Conservation (phyloP, 2,797 vertebrate species). For the Oceanodroma leucorhoa region DNA sequence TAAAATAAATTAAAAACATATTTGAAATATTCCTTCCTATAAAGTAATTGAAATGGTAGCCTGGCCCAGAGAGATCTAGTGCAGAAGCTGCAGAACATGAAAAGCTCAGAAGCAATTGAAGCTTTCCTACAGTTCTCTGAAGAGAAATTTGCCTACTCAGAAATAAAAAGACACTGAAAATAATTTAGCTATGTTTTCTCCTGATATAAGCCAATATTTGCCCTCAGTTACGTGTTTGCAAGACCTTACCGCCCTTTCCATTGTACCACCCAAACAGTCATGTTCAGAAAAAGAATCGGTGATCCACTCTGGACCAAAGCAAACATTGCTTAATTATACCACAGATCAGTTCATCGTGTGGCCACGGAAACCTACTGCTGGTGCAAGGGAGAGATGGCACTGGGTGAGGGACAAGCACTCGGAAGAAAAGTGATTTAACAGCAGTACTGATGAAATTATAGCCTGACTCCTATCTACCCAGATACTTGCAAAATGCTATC, state of each 20-base stretch:
- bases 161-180: background rate
- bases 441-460: background rate
- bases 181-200: background rate
- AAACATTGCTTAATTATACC: background rate
- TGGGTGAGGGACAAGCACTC: background rate
- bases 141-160: background rate
- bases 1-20: background rate
- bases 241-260: background rate
- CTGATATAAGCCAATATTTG: background rate
- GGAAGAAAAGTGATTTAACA: background rate
- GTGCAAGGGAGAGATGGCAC: background rate
- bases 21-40: background rate
- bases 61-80: background rate
- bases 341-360: fast-evolving
- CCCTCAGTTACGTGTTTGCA: background rate
- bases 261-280: background rate
- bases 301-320: background rate
- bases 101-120: background rate
- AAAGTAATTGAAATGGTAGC: background rate
- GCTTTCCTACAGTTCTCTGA: background rate
- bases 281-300: background rate
- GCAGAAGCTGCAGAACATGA: background rate
- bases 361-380: background rate
- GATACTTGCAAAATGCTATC: background rate
- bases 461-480: background rate